These are phyloP conservation scores for Serripes groenlandicus DNA, from an alignment of 2,888 invertebrate genomes.

Conservation along the genomic window DNA sequence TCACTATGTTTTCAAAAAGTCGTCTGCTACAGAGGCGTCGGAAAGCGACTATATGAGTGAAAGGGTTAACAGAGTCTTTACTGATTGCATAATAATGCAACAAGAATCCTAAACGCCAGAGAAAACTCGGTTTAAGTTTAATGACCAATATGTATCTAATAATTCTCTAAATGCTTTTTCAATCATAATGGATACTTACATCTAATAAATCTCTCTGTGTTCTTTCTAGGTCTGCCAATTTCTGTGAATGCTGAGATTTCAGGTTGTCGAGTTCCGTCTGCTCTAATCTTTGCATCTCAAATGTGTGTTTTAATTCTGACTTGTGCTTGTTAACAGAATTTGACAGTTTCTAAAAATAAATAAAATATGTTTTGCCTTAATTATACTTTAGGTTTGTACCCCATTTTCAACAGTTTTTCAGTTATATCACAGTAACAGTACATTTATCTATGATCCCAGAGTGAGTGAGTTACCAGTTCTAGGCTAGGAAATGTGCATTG, in stretches of 20 bases:
- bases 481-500: neutral
- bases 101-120: too few species aligned
- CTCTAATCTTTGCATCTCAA: slow-evolving; percentile 81
- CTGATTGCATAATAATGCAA: too few species aligned
- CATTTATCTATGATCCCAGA: neutral
- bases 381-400: neutral
- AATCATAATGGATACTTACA: slow-evolving; percentile 73
- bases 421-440: neutral
- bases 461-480: neutral
- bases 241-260: slow-evolving; percentile 79
- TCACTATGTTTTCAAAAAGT: too few species aligned
- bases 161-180: too few species aligned
- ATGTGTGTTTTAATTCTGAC: slow-evolving; percentile 80
- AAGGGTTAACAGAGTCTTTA: too few species aligned
- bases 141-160: too few species aligned
- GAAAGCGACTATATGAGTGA: too few species aligned
- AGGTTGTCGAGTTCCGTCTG: slow-evolving; percentile 79
- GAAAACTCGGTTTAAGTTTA: too few species aligned
- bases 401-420: neutral
- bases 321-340: slow-evolving; percentile 81
- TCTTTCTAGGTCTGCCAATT: slow-evolving; percentile 78
- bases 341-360: slow-evolving; percentile 74
- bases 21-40: too few species aligned
- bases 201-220: slow-evolving; percentile 79
- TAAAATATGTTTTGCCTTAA: neutral